Evolutionary conservation across 2,113 vertebrate genomes (phyloP), one percentile per base, ranked within the genome.

Genomic region (Nannobrachium achirus): DNA sequence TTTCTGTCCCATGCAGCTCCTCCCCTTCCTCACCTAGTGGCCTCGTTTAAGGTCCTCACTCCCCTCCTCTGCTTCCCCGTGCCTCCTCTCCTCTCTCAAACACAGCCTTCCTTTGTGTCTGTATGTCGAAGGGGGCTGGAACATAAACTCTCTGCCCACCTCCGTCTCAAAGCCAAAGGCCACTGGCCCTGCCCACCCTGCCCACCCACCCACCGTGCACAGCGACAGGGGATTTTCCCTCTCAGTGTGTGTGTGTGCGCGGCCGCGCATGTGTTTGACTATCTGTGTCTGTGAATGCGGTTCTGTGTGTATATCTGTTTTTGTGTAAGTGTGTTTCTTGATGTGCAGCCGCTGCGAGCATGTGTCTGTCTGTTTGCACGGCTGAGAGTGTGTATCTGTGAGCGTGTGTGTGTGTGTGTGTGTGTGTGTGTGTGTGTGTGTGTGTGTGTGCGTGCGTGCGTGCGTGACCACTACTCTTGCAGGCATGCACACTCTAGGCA

Each of bases 71-170:
- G 66, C 66, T 69, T 71, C 81, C n/a, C 71, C 64, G 7, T 16
- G 52, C 52, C 9, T 38, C 56, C 52, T 58, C 33, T 52, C 41
- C 19, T 67, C 70, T 16, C 79, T 69, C 51, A 63, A 63, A 85
- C 79, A 85, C 68, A 79, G 76, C 58, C 49, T 7, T n/a, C 69
- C 82, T 81, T 86, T 89, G 83, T 88, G 76, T 75, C 33, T 69
- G 52, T 14, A 58, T 14, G 10, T 42, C 14, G 58, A 71, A 73
- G 82, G 72, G 65, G 85, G 25, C 25, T 40, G 76, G 65, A 83
- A 83, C 71, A 69, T 67, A 90, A 89, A 89, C 88, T 83, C 69
- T 61, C 75, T 63, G 83, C 83, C 82, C 78, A 85, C 78, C 82
- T 83, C 61, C 9, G 64, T 76, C 73, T 83, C 52, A 1, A 19